Percentiles rank a stretch among this genome's conserved stretches.
Evolutionary conservation across 2,888 invertebrate species (phyloP).

Genomic region (Julus scanicus): DNA sequence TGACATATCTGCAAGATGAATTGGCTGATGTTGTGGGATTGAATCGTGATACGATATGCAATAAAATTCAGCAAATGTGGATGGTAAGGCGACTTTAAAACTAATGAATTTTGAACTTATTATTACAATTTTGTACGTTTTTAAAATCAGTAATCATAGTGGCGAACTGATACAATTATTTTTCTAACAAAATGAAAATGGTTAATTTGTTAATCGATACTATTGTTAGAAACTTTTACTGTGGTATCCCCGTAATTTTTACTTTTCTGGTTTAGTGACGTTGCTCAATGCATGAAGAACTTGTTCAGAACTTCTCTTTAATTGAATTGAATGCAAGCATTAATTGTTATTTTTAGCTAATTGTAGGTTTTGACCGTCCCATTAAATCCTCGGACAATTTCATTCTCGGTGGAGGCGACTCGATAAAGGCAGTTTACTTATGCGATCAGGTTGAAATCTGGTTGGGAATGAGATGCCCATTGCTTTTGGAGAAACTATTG

Average conservation of each 20-base stretch:
- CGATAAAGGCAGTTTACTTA: constrained; percentile 76
- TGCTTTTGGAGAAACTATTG: constrained; percentile 64
- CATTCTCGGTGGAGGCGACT: constrained; percentile 74
- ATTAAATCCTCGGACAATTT: constrained; percentile 62
- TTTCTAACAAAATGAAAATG: no score
- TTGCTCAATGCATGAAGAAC: no score
- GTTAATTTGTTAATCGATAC: no score
- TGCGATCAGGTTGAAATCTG: constrained; percentile 70
- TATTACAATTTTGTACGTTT: no score
- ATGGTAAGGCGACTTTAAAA: neutral
- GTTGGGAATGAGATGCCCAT: constrained; percentile 60
- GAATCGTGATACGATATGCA: neutral
- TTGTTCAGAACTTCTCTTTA: no score
- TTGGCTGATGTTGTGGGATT: neutral
- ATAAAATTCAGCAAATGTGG: neutral
- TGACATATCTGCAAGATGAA: constrained; percentile 14
- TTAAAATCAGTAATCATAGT: neutral
- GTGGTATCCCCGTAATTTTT: no score
- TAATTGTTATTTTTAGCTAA: constrained; percentile 43
- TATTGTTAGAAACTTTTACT: no score
- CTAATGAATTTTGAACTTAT: no score
- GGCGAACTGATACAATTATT: no score
- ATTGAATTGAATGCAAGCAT: no score
- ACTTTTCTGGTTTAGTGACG: no score
- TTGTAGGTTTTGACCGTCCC: constrained; percentile 51